Evolutionary conservation across 2,888 invertebrate species (phyloP).

Genomic region (Kuschelorhynchus macadamiae): DNA sequence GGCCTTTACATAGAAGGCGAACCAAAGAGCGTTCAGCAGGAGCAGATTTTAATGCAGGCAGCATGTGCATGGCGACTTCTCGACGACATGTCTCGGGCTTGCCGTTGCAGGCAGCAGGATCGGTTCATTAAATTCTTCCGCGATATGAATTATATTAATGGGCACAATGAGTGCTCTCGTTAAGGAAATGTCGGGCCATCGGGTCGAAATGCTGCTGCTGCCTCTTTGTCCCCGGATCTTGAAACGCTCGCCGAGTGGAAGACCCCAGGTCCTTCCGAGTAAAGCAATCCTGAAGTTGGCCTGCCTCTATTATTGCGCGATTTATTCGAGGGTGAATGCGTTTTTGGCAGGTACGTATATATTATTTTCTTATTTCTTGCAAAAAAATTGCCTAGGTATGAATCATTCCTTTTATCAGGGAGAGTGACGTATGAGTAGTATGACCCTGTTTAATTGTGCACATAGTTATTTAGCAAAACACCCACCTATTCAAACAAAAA

Average conservation of each 20-base stretch:
- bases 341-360: neutral
- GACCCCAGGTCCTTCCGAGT: slow-evolving; percentile 31
- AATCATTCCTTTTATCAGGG: too few species aligned
- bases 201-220: slow-evolving; percentile 19
- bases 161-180: slow-evolving; percentile 59
- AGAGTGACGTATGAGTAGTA: too few species aligned
- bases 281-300: slow-evolving; percentile 17
- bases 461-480: too few species aligned
- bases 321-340: neutral
- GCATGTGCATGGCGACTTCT: slow-evolving; percentile 39
- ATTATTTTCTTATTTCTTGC: too few species aligned
- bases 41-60: slow-evolving; percentile 31
- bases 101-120: too few species aligned
- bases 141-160: slow-evolving; percentile 64
- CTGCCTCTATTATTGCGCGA: neutral
- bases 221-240: slow-evolving; percentile 34
- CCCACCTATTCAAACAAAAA: too few species aligned
- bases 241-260: slow-evolving; percentile 32
- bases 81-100: slow-evolving; percentile 48
- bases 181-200: slow-evolving; percentile 46
- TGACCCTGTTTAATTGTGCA: too few species aligned
- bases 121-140: slow-evolving; percentile 64
- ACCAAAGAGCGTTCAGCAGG: slow-evolving; percentile 28
- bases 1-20: slow-evolving; percentile 28
- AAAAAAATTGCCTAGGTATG: neutral